Base-by-base conservation (phyloP, 2,888 invertebrate species). In the Aspidiotus rigidus region DNA sequence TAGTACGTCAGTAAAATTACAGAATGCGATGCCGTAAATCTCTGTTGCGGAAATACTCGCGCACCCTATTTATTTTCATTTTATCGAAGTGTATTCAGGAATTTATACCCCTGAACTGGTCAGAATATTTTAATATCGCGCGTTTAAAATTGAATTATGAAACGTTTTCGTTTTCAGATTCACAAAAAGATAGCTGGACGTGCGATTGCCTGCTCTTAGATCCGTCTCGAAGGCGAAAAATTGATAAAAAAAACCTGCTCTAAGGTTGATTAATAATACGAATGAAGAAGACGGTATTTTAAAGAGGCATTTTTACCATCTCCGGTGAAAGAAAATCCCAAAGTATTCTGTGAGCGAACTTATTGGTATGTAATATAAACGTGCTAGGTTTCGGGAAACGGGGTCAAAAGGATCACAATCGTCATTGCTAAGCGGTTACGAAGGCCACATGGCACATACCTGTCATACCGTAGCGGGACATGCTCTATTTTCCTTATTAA, bases 341-440 rank as follows among this genome's bases (percentile, higher is more conserved):
- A 67, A 67, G 67, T 67, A 67, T 67, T 57, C 67, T 67, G 67
- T 67, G 44, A 67, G 67, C 67, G 67, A 67, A 67, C 67, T 67
- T 67, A 67, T 67, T 67, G 67, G 67, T 67, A 67, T 67, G 67
- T 67, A 67, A 67, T 67, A 67, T 67, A 67, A 59, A 53, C 60
- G 60, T 28, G 64, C 28, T 28, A 28, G 28, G 39, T 17, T 28
- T 16, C 17, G 59, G 59, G 6, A n/a, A 17, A 56, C 56, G 56
- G 56, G 56, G 56, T 59, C 59, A 28, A 28, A 10, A 39, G 64
- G 59, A 59, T 67, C 67, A 60, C 44, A 67, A 67, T 67, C 67
- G 67, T 67, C 67, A 67, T 67, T 60, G 60, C 67, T 67, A 67
- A 67, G 67, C 60, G 60, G 59, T 67, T 67, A 67, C 57, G 67